Percentiles rank a stretch among this genome's conserved stretches.
phyloP scores from a whole-genome alignment of 1,140 invertebrate genomes.

The Cydia fagiglandana region DNA sequence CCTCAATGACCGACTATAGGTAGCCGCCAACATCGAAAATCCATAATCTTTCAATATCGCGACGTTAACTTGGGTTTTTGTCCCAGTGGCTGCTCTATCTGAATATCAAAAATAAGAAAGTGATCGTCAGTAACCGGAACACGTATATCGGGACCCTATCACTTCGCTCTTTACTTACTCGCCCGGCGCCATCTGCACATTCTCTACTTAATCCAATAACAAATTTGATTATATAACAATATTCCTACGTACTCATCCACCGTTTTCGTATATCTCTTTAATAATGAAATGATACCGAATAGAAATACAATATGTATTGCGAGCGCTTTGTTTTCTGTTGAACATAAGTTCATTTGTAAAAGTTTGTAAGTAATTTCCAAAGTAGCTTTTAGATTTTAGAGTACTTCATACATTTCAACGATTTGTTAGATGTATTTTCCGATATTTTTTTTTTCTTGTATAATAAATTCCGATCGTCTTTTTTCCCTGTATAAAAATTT shows the following conservation, averaged over 20 bases:
- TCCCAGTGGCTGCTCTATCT: conserved; percentile 71
- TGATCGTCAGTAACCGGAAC: conserved; percentile 71
- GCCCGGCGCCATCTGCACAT: conserved; percentile 73
- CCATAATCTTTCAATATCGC: conserved; percentile 78
- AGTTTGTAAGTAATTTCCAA: too few species aligned
- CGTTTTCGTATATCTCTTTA: conserved; percentile 25
- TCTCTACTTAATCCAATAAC: conserved; percentile 70
- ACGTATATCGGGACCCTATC: conserved; percentile 77
- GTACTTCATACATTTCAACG: too few species aligned
- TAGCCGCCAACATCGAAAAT: conserved; percentile 73
- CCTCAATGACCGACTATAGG: background rate
- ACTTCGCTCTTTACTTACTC: conserved; percentile 77
- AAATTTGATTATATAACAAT: conserved; percentile 74
- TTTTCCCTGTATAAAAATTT: too few species aligned
- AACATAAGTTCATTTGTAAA: background rate
- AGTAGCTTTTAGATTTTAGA: too few species aligned
- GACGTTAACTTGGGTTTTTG: conserved; percentile 74
- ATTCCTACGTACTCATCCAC: conserved; percentile 9
- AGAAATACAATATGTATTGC: background rate
- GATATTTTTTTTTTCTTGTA: too few species aligned
- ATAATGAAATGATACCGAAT: conserved; percentile 20
- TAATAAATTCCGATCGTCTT: too few species aligned
- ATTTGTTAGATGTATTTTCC: too few species aligned
- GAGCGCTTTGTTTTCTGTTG: background rate
- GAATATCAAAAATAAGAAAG: conserved; percentile 79